Conservation (phyloP, 2,113 vertebrate species). For the Myiopsitta monachus region DNA sequence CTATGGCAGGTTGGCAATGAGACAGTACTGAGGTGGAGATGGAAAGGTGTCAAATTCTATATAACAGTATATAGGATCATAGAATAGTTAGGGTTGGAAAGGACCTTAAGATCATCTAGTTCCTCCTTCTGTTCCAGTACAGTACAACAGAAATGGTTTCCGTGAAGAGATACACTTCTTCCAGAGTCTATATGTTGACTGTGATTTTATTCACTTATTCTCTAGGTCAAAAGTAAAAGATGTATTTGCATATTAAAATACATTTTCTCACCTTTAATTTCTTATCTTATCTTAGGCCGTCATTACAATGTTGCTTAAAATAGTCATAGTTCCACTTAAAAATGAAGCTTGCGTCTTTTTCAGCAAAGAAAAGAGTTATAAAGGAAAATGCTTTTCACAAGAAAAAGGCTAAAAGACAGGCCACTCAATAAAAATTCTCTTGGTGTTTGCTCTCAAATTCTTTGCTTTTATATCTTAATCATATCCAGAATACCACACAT, state of each 20-base stretch:
- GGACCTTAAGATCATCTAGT: no score
- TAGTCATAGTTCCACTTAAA: background rate
- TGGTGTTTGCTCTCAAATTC: background rate
- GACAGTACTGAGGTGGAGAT: background rate
- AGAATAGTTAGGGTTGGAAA: no score
- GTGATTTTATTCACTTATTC: background rate
- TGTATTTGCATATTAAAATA: background rate
- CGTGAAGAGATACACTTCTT: background rate
- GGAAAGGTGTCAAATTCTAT: background rate
- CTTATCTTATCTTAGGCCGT: background rate
- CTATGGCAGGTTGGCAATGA: background rate
- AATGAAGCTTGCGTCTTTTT: background rate
- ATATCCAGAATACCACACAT: background rate
- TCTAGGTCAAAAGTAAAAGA: background rate
- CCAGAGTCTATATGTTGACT: background rate
- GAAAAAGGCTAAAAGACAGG: background rate
- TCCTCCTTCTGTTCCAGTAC: background rate
- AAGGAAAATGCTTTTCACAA: background rate
- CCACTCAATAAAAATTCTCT: background rate
- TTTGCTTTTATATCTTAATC: conserved; percentile 11
- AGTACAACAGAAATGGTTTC: background rate
- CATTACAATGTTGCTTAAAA: background rate
- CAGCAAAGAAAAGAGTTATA: background rate
- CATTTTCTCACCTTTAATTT: background rate
- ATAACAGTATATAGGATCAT: background rate